A percentile compares a stretch with the other conserved stretches of the same genome.
These are phyloP conservation scores for Gallinago undulata DNA, from an alignment of 2,113 vertebrate genomes.

Conservation along the genomic window DNA sequence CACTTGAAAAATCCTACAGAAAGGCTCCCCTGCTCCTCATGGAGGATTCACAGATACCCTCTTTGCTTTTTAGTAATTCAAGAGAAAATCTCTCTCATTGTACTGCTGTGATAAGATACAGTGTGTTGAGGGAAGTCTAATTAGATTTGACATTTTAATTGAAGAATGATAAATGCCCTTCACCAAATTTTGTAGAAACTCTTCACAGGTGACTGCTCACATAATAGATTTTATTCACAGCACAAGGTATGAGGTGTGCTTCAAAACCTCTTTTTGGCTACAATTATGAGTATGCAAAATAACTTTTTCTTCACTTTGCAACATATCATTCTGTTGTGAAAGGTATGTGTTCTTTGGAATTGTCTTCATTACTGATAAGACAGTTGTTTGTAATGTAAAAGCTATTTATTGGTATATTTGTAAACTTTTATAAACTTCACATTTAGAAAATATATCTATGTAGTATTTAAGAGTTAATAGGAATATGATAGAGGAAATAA, in stretches of 20 bases:
- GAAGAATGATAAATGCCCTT: conserved; percentile 68
- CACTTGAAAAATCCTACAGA: background rate
- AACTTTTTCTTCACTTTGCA: background rate
- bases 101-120: background rate
- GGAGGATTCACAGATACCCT: background rate
- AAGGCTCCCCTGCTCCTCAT: background rate
- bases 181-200: conserved; percentile 26
- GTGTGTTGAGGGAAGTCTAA: conserved; percentile 28
- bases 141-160: conserved; percentile 71
- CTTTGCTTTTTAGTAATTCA: conserved; percentile 47
- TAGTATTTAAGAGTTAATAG: background rate
- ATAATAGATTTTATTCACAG: background rate
- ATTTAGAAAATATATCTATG: background rate
- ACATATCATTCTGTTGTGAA: background rate
- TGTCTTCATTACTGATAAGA: background rate
- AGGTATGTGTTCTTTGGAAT: background rate
- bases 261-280: background rate
- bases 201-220: conserved; percentile 55
- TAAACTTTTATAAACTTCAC: background rate
- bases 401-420: background rate
- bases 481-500: background rate
- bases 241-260: background rate
- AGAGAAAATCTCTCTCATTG: background rate
- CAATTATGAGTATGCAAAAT: background rate
- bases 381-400: background rate